These are phyloP conservation scores for Distichodus sexfasciatus DNA, from an alignment of 2,797 vertebrate species.

Conservation along the genomic window DNA sequence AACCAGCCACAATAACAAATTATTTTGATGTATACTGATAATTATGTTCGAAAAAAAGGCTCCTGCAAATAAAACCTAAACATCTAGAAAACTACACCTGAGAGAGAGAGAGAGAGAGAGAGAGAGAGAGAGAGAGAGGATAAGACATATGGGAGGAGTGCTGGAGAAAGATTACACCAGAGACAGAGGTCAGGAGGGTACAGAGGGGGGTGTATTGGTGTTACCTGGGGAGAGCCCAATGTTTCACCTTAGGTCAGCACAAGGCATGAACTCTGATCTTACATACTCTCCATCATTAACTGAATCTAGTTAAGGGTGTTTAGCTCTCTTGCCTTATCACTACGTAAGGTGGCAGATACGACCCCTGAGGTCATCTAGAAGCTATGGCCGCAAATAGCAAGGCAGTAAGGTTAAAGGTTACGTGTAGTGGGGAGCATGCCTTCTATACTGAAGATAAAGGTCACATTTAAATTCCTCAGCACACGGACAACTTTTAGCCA, in stretches of 20 bases:
- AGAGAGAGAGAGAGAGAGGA: slow-evolving; percentile 13
- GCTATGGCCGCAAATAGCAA: not conserved
- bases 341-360: not conserved
- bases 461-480: too few relatives aligned
- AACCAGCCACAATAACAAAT: too few relatives aligned
- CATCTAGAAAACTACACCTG: not conserved
- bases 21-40: too few relatives aligned
- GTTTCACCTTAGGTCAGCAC: slow-evolving; percentile 22
- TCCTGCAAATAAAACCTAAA: not conserved
- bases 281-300: not conserved
- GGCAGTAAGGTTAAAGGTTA: not conserved
- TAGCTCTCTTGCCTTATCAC: not conserved
- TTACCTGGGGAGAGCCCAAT: not conserved
- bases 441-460: not conserved
- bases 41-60: too few relatives aligned
- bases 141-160: slow-evolving; percentile 13
- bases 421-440: not conserved
- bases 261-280: slow-evolving; percentile 29
- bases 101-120: not conserved
- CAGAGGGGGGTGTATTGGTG: not conserved
- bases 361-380: not conserved
- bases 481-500: too few relatives aligned
- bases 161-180: slow-evolving; percentile 34
- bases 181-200: not conserved
- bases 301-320: not conserved